Conservation (phyloP, 2,797 vertebrate species). For the Pempheris klunzingeri region DNA sequence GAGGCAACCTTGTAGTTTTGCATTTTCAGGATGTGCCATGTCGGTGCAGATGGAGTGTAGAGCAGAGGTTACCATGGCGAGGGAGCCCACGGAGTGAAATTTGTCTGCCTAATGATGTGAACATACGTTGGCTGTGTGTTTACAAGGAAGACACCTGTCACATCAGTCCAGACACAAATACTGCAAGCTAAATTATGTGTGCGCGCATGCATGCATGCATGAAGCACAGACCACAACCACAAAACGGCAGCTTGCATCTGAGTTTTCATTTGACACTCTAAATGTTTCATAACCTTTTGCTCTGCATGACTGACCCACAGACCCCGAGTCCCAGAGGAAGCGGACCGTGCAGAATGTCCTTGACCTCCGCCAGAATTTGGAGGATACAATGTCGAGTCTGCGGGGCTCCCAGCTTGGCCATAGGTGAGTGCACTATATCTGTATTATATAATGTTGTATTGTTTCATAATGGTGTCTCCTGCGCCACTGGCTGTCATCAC, state of each 20-base stretch:
- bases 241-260: constrained; percentile 11
- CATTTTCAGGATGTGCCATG: constrained; percentile 46
- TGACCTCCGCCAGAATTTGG: constrained; percentile 98
- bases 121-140: constrained; percentile 30
- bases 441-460: not conserved
- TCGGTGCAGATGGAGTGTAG: constrained; percentile 32
- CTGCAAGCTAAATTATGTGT: not conserved
- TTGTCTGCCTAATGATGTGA: constrained; percentile 67
- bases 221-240: not conserved
- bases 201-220: not conserved
- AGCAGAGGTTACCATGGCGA: constrained; percentile 50
- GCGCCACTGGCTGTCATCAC: not conserved
- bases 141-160: constrained; percentile 52
- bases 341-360: constrained; percentile 98
- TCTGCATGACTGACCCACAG: constrained; percentile 79
- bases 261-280: constrained; percentile 32
- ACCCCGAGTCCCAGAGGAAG: constrained; percentile 98
- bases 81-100: constrained; percentile 39
- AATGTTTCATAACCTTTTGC: constrained; percentile 54
- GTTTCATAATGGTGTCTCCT: constrained; percentile 2
- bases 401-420: constrained; percentile 96
- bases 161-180: constrained; percentile 32
- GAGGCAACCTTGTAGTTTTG: constrained; percentile 33
- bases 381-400: constrained; percentile 98
- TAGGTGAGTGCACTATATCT: constrained; percentile 84